Evolutionary conservation across 2,113 vertebrate species (phyloP), one percentile per base, ranked within the genome.

Genomic region (Paratilapia polleni): DNA sequence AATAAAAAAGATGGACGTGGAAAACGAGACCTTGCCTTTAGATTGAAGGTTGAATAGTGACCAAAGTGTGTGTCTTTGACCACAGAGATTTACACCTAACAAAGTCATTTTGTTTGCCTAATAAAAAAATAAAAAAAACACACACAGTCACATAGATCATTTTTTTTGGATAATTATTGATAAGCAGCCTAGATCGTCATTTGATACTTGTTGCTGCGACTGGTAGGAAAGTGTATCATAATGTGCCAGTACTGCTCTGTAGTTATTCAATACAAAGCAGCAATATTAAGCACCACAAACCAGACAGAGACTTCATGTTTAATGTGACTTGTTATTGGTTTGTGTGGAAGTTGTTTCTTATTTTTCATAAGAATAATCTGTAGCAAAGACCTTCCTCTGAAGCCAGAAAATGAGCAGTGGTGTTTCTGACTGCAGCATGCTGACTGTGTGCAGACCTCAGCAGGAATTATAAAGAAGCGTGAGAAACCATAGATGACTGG

Each of bases 361-460:
- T 68, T 78, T 79, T 80, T 73, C 59, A 76, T 64, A 66, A 62
- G 52, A 84, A 81, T 81, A 43, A 87, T 77, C 49, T 34, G 60
- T 61, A 89, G 70, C 36, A 81, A 31, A 82, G 17, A 15, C 41
- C 26, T 2, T 76, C 56, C 24, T 91, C 64, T 80, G 78, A 89
- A 83, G 78, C 79, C 82, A 74, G 84, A 75, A 83, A 83, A 88
- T 82, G 28, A 93, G 84, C 68, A 5, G 19, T 54, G 78, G 52
- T 90, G 36, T 84, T 70, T 82, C 15, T 24, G 41, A 76, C 77
- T 77, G 2, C 26, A 31, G 47, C 68, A 8, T 84, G 82, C 87
- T 85, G 86, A 85, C 86, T 60, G 54, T 66, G 80, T 61, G 81
- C 89, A 87, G 79, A 90, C 73, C 78, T 90, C 85, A 87, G 87